Percentiles rank a stretch among this genome's conserved stretches.
Evolutionary conservation across 2,113 vertebrate species (phyloP).

Genomic region (Dermatemys mawii): DNA sequence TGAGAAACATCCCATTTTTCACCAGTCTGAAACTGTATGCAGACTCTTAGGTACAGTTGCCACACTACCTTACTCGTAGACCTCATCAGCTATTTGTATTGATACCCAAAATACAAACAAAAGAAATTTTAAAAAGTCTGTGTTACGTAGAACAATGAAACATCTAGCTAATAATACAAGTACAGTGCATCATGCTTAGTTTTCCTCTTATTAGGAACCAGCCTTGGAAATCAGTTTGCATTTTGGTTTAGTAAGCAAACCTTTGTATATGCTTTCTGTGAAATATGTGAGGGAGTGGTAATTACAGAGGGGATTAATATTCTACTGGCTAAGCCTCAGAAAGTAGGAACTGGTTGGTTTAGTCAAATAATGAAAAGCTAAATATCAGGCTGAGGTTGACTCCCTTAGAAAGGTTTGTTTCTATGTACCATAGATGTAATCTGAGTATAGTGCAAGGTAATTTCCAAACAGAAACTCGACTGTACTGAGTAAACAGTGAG

Average conservation of each 20-base stretch:
- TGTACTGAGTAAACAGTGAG: conserved; percentile 17
- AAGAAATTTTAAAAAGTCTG: neutral
- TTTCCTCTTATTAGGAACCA: neutral
- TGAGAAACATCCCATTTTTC: neutral
- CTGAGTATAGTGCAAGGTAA: conserved; percentile 11
- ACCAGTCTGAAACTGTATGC: neutral
- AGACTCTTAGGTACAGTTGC: neutral
- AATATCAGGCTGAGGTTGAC: fast-evolving
- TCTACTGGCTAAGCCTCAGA: neutral
- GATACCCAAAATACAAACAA: neutral
- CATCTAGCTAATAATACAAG: neutral
- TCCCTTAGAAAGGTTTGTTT: conserved; percentile 28
- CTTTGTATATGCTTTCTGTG: neutral
- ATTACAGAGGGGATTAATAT: neutral
- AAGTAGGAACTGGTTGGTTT: neutral
- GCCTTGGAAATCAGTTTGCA: neutral
- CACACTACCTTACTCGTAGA: neutral
- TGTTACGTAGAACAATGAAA: neutral
- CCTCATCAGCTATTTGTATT: neutral
- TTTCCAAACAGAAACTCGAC: conserved; percentile 44
- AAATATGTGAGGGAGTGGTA: neutral
- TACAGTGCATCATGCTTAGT: neutral
- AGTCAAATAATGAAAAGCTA: conserved; percentile 22
- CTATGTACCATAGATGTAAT: conserved; percentile 29
- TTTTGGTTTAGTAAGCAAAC: neutral